These are phyloP conservation scores for Tenthredo notha DNA, from an alignment of 2,888 invertebrate genomes.

Conservation along the genomic window DNA sequence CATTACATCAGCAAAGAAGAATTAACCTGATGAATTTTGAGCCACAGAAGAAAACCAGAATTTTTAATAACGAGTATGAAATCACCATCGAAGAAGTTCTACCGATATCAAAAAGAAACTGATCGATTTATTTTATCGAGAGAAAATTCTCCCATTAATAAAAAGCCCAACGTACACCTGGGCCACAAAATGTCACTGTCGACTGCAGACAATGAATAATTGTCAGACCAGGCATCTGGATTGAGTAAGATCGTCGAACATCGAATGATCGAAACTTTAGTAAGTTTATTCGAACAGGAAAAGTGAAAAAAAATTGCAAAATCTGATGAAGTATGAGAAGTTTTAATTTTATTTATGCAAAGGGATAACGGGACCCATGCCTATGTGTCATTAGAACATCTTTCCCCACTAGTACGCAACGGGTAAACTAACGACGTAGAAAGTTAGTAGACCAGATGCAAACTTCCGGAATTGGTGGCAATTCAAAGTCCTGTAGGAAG, in stretches of 20 bases:
- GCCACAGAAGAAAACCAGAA: neutral
- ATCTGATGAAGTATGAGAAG: neutral
- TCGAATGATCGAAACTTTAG: neutral
- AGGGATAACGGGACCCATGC: neutral
- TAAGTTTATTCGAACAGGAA: neutral
- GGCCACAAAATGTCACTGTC: neutral
- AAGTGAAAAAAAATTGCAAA: neutral
- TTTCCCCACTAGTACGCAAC: neutral
- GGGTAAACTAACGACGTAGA: neutral
- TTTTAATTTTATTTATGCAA: neutral
- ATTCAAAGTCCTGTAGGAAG: slow-evolving; percentile 14
- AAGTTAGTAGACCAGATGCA: neutral
- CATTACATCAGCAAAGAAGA: neutral
- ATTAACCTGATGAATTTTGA: neutral
- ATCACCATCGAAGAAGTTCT: neutral
- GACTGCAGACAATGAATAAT: neutral
- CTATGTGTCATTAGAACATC: neutral
- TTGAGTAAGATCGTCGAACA: neutral
- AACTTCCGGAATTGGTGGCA: slow-evolving; percentile 5
- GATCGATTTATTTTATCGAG: neutral
- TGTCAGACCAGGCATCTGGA: neutral
- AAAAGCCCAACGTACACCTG: neutral
- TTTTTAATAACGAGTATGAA: neutral
- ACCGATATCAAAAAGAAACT: neutral
- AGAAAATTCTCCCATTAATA: neutral